phyloP scores from a whole-genome alignment of 2,113 vertebrate species.

The Tachuris rubrigastra region DNA sequence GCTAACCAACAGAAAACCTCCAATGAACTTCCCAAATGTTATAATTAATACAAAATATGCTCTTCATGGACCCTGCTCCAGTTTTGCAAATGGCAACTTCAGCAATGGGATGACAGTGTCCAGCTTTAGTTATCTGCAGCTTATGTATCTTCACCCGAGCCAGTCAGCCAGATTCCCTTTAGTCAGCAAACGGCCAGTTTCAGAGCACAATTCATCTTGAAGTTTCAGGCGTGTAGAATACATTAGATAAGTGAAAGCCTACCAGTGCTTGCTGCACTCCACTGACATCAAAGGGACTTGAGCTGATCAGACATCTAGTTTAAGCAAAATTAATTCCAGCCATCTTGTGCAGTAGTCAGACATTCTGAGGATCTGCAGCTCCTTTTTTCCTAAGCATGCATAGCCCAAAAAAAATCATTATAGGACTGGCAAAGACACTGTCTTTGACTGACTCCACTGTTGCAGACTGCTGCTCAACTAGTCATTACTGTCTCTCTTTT shows the following conservation, averaged over 20 bases:
- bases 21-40: background rate
- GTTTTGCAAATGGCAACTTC: background rate
- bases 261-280: background rate
- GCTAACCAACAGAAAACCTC: background rate
- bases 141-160: background rate
- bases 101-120: background rate
- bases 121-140: background rate
- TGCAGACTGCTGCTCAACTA: background rate
- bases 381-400: background rate
- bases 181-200: background rate
- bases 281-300: slow-evolving; percentile 19
- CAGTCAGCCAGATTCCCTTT: background rate
- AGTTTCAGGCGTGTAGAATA: background rate
- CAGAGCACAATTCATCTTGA: background rate
- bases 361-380: background rate
- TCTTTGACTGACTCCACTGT: background rate
- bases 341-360: background rate
- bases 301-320: background rate
- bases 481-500: background rate
- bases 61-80: background rate
- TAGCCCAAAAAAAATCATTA: background rate
- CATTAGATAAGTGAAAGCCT: background rate
- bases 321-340: slow-evolving; percentile 7
- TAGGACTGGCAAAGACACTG: background rate
- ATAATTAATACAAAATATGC: background rate